Percentiles rank a stretch among this genome's conserved stretches.
These are phyloP conservation scores for Rhodeus uyekii DNA, from an alignment of 2,797 vertebrate species.

Conservation along the genomic window DNA sequence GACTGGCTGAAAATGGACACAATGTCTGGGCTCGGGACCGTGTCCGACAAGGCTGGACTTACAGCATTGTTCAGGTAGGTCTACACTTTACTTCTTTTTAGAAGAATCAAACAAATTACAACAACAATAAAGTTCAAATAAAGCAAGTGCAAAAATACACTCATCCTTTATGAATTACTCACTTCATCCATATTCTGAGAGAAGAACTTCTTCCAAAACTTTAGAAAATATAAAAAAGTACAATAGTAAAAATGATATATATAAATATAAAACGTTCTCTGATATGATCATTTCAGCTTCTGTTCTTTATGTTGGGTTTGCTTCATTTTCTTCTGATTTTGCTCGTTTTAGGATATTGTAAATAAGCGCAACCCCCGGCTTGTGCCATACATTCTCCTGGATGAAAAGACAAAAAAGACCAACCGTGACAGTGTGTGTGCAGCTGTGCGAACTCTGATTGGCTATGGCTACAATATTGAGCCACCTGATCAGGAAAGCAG, in stretches of 20 bases:
- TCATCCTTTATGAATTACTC: neutral
- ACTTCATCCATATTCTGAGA: neutral
- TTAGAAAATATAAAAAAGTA: neutral
- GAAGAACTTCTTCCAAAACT: neutral
- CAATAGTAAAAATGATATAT: neutral
- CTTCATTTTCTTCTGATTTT: neutral
- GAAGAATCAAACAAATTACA: neutral
- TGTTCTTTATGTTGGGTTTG: neutral
- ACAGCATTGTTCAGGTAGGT: conserved; percentile 86
- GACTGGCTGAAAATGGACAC: conserved; percentile 93
- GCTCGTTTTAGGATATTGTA: conserved; percentile 80
- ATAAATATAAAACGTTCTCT: neutral
- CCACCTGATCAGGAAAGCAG: conserved; percentile 92
- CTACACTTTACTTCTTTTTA: neutral
- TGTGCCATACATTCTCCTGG: conserved; percentile 91
- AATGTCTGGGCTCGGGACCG: conserved; percentile 94
- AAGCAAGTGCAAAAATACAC: neutral
- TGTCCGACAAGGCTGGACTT: conserved; percentile 93
- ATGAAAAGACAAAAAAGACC: conserved; percentile 93
- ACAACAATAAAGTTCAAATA: neutral
- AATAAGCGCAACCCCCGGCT: conserved; percentile 92
- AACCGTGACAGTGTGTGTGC: conserved; percentile 92
- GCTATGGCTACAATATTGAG: conserved; percentile 94
- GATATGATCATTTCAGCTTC: neutral
- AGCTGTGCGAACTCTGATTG: conserved; percentile 89